Evolutionary conservation across 1,140 invertebrate genomes (phyloP), one percentile per base, ranked within the genome.

Genomic region (Drosophila paulistorum): DNA sequence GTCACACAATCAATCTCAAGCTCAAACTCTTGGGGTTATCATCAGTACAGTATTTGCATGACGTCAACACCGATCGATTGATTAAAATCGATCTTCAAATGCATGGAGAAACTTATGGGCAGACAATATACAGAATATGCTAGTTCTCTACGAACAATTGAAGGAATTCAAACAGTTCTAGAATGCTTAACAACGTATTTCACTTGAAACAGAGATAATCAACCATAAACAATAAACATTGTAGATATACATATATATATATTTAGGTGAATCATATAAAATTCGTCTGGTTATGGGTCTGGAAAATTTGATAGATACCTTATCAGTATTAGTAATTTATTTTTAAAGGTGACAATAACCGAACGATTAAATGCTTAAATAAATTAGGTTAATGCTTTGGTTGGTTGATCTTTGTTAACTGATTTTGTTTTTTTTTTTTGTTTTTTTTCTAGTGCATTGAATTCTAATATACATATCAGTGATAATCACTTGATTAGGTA

Each of bases 401-500:
- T 17, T n/a, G 7, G 7, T 17, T 45, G n/a, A 14, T 14, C n/a
- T 17, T 45, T 45, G 42, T 17, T 20, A 20, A 48, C 45, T 51
- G 20, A 51, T 51, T 51, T 51, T 3, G 10, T 51, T 59, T 51
- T 59, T 17, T 17, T 51, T 3, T 20, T 51, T 59, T 51, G 37
- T 17, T 17, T 7, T 1, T 6, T 6, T 14, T 59, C 33, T 17
- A 59, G 57, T 26, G 6, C 4, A 59, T 20, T 20, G 10, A 10
- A 10, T 11, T 37, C 30, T 30, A 30, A 30, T 30, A 30, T 30
- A 30, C 13, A 3, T 11, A 35, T 37, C 7, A 7, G 17, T 23
- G 9, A 5, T 30, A 11, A 13, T 39, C 37, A 41, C 65, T 42
- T 37, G 54, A 42, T 57, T 26, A 51, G 84, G 64, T 63, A 99